These are phyloP conservation scores for Recurvirostra avosetta DNA, from an alignment of 2,113 vertebrate species.

Conservation along the genomic window DNA sequence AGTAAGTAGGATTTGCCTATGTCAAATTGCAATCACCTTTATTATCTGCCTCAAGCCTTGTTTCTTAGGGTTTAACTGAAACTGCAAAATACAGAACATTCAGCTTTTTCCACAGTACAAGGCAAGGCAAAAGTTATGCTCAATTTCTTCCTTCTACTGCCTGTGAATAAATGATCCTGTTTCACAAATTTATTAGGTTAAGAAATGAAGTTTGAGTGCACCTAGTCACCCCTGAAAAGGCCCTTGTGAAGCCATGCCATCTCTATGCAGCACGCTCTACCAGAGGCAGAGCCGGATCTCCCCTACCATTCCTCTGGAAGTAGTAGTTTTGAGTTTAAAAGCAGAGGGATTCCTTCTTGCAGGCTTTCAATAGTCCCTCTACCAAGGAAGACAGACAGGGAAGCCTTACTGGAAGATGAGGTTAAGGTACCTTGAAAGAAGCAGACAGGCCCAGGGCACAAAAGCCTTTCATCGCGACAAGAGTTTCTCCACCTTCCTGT, in stretches of 20 bases:
- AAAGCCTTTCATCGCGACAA: background rate
- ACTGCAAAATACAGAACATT: background rate
- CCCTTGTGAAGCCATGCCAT: background rate
- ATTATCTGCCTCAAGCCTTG: background rate
- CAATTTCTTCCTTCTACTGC: background rate
- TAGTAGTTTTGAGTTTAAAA: background rate
- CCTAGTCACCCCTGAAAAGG: background rate
- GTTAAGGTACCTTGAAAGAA: background rate
- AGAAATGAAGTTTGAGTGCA: background rate
- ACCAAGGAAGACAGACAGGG: background rate
- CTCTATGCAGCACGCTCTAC: background rate
- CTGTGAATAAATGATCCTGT: background rate
- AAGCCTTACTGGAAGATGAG: background rate
- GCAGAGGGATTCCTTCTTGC: background rate
- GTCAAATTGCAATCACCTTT: background rate
- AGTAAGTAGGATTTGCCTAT: background rate
- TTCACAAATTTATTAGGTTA: background rate
- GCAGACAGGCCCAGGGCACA: background rate
- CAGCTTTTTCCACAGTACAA: background rate
- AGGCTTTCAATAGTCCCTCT: background rate
- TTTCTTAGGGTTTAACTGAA: background rate
- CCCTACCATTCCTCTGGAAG: background rate
- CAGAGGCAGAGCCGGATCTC: background rate
- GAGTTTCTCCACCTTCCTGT: background rate
- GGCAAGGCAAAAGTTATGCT: background rate